Evolutionary conservation across 53 echinoderm and acorn worm species (phyloP).

Genomic region (Paracentrotus lividus): DNA sequence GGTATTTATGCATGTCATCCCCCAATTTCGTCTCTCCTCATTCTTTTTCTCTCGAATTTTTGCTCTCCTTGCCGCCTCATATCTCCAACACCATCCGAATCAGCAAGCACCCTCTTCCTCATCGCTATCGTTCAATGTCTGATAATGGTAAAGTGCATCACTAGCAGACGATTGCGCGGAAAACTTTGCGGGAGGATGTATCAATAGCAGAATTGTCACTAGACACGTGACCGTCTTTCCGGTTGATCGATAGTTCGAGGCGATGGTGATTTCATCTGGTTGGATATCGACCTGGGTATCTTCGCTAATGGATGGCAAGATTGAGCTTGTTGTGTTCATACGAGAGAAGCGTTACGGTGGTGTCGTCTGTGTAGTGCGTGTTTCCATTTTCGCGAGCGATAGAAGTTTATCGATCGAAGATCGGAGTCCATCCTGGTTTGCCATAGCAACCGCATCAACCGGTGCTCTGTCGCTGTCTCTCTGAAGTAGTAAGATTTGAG

Average conservation of each 20-base stretch:
- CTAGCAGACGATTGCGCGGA: background rate
- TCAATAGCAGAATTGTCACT: conserved; percentile 49
- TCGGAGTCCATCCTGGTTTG: conserved; percentile 49
- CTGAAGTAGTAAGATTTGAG: conserved; percentile 57
- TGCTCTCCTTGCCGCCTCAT: conserved; percentile 15
- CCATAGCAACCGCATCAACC: conserved; percentile 49
- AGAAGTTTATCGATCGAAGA: background rate
- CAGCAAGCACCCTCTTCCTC: background rate
- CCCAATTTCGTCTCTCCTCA: conserved; percentile 61
- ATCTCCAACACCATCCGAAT: background rate
- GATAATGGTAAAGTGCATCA: background rate
- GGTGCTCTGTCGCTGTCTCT: conserved; percentile 7
- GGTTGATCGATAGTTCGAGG: background rate
- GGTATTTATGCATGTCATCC: conserved; percentile 78
- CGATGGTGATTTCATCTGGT: background rate
- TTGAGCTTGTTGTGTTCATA: conserved; percentile 40
- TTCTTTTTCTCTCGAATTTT: conserved; percentile 58
- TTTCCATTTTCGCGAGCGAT: conserved; percentile 44
- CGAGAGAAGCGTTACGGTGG: conserved; percentile 45
- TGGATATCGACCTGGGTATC: background rate
- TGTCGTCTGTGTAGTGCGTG: conserved; percentile 3
- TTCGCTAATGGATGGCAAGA: conserved; percentile 66
- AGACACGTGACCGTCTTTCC: conserved; percentile 48
- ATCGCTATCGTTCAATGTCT: conserved; percentile 25
- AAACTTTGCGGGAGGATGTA: conserved; percentile 18